Percentiles rank a stretch among this genome's conserved stretches.
Evolutionary conservation across 2,113 vertebrate genomes (phyloP).

Genomic region (Corydoras maculifer): DNA sequence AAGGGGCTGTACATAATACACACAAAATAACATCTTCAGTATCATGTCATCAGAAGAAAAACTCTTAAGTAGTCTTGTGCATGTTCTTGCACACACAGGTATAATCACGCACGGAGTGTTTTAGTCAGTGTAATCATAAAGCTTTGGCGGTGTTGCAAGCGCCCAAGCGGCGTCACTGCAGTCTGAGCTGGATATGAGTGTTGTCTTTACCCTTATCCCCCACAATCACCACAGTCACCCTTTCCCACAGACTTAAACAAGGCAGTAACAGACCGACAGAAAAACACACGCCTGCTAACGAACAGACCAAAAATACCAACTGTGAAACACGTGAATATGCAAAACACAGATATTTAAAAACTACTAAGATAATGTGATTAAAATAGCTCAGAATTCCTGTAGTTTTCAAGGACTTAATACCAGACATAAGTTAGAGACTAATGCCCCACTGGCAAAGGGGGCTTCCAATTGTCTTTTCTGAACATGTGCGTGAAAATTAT

Average conservation of each 20-base stretch:
- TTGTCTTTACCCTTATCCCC: constrained; percentile 27
- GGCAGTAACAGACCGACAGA: constrained; percentile 3
- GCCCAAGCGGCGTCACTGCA: constrained; percentile 6
- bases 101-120: constrained; percentile 3
- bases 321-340: constrained; percentile 8
- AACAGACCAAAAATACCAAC: neutral
- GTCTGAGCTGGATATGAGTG: neutral
- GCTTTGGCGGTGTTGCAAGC: constrained; percentile 17
- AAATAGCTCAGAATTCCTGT: constrained; percentile 1
- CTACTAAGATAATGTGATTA: constrained; percentile 4
- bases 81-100: constrained; percentile 4
- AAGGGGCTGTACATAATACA: neutral
- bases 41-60: neutral
- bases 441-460: constrained; percentile 15
- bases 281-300: constrained; percentile 12
- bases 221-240: constrained; percentile 14
- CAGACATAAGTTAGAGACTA: neutral
- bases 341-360: constrained; percentile 20
- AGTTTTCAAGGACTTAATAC: no score
- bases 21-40: constrained; percentile 6
- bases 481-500: constrained; percentile 7
- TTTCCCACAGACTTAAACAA: constrained; percentile 6
- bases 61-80: neutral
- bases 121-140: constrained; percentile 31
- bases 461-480: constrained; percentile 24